phyloP scores from a whole-genome alignment of 2,113 vertebrate species.

The Aspidoscelis tigris region DNA sequence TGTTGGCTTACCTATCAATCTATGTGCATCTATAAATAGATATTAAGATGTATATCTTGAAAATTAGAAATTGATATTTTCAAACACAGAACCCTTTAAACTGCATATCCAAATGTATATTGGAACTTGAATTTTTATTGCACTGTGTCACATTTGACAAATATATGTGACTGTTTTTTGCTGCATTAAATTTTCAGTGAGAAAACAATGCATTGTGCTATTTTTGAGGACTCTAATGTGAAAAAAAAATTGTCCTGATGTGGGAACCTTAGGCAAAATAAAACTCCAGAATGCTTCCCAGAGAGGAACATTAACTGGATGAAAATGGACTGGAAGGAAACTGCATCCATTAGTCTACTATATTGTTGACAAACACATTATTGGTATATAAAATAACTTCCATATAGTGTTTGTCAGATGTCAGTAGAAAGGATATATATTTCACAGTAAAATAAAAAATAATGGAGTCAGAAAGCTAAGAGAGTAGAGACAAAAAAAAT shows the following conservation, averaged over 20 bases:
- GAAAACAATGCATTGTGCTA: background rate
- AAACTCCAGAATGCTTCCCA: conserved; percentile 54
- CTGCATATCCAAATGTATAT: too few relatives aligned
- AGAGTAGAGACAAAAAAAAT: conserved; percentile 77
- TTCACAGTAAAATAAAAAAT: conserved; percentile 89
- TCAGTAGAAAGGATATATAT: conserved; percentile 83
- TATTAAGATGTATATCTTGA: too few relatives aligned
- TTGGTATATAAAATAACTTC: conserved; percentile 86
- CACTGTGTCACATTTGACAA: background rate
- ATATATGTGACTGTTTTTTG: background rate
- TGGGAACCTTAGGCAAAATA: conserved; percentile 63
- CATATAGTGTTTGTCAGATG: conserved; percentile 90
- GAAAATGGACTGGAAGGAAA: conserved; percentile 64
- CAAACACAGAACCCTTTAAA: too few relatives aligned
- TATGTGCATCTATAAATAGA: too few relatives aligned
- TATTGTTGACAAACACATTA: conserved; percentile 87
- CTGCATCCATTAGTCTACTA: conserved; percentile 80
- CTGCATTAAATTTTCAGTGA: conserved; percentile 1
- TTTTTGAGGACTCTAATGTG: background rate
- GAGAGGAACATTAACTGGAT: conserved; percentile 74
- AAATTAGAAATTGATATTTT: too few relatives aligned
- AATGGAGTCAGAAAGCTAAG: conserved; percentile 83
- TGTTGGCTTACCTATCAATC: too few relatives aligned
- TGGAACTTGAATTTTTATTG: too few relatives aligned
- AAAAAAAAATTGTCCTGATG: conserved; percentile 29